phyloP scores from a whole-genome alignment of 2,888 invertebrate genomes.

The Volucella inanis region DNA sequence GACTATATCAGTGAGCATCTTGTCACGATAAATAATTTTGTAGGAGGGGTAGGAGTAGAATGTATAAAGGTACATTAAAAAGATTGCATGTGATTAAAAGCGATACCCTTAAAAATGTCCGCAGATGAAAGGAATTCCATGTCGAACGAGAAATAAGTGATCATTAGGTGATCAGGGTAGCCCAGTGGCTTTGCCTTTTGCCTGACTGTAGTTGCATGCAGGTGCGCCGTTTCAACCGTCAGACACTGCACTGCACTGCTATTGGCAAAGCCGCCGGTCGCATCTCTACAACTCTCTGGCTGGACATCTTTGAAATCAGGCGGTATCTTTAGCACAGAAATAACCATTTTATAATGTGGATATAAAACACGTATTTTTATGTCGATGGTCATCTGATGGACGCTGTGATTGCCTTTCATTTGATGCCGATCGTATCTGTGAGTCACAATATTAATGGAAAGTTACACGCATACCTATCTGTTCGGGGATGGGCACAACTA shows the following conservation, averaged over 20 bases:
- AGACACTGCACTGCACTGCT: neutral
- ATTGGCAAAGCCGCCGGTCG: constrained; percentile 14
- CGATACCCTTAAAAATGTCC: constrained; percentile 76
- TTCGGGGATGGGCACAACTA: constrained; percentile 44
- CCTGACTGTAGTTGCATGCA: constrained; percentile 67
- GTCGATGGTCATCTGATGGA: constrained; percentile 74
- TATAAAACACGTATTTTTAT: constrained; percentile 76
- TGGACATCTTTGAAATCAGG: constrained; percentile 58
- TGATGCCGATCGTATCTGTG: constrained; percentile 73
- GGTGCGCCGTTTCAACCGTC: constrained; percentile 52
- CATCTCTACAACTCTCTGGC: constrained; percentile 1
- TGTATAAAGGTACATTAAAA: constrained; percentile 55
- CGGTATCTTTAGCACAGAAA: constrained; percentile 70
- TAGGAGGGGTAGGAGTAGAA: constrained; percentile 41
- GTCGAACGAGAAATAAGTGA: constrained; percentile 79
- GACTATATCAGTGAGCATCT: constrained; percentile 57
- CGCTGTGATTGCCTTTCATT: constrained; percentile 72
- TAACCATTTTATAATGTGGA: constrained; percentile 75
- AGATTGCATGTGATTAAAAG: constrained; percentile 74
- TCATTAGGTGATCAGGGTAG: constrained; percentile 77
- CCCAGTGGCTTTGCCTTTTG: constrained; percentile 70
- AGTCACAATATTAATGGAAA: constrained; percentile 73
- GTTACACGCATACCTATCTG: constrained; percentile 36
- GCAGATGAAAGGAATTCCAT: constrained; percentile 79
- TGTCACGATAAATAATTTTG: constrained; percentile 64